Conservation (phyloP, 2,797 vertebrate species). For the Chanos chanos region DNA sequence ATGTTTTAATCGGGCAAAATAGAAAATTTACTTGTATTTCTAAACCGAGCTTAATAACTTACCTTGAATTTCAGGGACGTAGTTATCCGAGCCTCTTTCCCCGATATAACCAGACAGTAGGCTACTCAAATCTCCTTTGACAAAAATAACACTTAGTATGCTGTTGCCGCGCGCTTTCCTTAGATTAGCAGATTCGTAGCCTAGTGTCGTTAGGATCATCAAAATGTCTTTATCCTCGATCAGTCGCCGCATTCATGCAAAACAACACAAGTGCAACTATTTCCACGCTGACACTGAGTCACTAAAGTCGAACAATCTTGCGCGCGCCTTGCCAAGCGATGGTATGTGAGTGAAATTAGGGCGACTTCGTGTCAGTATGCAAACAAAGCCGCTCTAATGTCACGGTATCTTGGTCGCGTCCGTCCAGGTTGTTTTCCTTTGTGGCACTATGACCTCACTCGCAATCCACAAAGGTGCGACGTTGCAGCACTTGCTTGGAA, state of each 20-base stretch:
- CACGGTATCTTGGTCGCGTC: slow-evolving; percentile 37
- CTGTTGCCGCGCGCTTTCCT: neutral
- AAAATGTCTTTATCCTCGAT: slow-evolving; percentile 17
- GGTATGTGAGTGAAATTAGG: slow-evolving; percentile 2
- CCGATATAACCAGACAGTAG: neutral
- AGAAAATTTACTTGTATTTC: too few relatives aligned
- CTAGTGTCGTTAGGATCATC: slow-evolving; percentile 2
- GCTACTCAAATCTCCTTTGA: neutral
- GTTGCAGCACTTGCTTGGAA: slow-evolving; percentile 34
- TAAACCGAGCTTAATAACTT: neutral
- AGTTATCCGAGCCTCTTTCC: slow-evolving; percentile 27
- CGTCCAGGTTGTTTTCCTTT: slow-evolving; percentile 36
- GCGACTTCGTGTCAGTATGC: slow-evolving; percentile 17
- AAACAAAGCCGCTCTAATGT: slow-evolving; percentile 45
- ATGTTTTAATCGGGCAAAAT: too few relatives aligned
- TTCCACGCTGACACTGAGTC: neutral
- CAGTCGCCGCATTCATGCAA: neutral
- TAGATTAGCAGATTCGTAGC: neutral
- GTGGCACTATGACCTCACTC: slow-evolving; percentile 40
- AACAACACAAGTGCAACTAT: neutral
- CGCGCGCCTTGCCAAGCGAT: slow-evolving; percentile 27
- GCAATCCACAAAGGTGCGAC: slow-evolving; percentile 38
- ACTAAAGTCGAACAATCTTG: slow-evolving; percentile 38
- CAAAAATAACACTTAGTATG: too few relatives aligned
- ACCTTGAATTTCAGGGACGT: slow-evolving; percentile 37